phyloP scores from a whole-genome alignment of 1,140 invertebrate genomes.

The Sycophaga agraensis region DNA sequence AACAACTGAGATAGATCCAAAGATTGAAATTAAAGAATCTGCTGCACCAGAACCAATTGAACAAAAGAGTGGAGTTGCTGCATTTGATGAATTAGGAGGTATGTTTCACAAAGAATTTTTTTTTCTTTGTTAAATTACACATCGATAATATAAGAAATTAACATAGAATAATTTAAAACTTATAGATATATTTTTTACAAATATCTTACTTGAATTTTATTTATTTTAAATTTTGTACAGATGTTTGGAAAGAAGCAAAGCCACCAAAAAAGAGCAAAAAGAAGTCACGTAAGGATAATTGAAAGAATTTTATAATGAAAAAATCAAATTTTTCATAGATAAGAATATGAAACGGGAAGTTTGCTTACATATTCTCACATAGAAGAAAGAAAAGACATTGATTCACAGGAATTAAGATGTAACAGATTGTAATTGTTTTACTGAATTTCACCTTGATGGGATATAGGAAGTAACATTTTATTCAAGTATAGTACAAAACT shows the following conservation, averaged over 20 bases:
- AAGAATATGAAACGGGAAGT: not conserved
- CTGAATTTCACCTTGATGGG: constrained; percentile 5
- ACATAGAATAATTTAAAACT: too few relatives aligned
- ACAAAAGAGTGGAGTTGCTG: constrained; percentile 46
- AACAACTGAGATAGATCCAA: not conserved
- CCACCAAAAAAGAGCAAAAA: constrained; percentile 68
- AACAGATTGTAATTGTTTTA: too few relatives aligned
- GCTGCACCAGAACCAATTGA: constrained; percentile 42
- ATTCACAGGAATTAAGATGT: constrained; percentile 6
- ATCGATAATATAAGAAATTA: too few relatives aligned
- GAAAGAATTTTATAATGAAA: constrained; percentile 39
- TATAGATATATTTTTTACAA: too few relatives aligned
- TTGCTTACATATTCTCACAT: constrained; percentile 10
- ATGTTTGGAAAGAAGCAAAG: constrained; percentile 68
- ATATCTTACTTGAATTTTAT: constrained; percentile 8
- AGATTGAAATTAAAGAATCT: constrained; percentile 20
- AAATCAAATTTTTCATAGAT: constrained; percentile 33
- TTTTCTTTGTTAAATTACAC: constrained; percentile 28
- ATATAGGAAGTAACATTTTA: too few relatives aligned
- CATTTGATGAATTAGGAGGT: constrained; percentile 73
- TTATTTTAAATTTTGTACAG: constrained; percentile 45
- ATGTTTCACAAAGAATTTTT: constrained; percentile 32
- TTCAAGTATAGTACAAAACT: not conserved
- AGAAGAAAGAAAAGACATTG: not conserved
- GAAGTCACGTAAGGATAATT: constrained; percentile 69